Evolutionary conservation across 2,797 vertebrate species (phyloP), one percentile per base, ranked within the genome.

Genomic region (Cossypha niveicapilla): DNA sequence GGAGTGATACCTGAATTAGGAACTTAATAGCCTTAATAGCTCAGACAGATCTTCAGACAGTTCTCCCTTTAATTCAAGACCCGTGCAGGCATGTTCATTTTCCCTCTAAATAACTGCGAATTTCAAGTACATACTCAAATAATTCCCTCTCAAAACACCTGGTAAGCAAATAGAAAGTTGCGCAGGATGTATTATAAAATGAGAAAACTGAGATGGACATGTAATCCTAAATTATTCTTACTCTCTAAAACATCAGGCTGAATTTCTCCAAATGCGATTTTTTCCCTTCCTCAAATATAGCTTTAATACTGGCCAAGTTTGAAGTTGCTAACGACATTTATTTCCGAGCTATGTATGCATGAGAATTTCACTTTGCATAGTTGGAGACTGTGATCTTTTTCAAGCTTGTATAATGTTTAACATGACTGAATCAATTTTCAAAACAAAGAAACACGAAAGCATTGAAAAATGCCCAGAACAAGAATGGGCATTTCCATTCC

Each of bases 281-380:
- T 91, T 81, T 3, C 1, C 28, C 19, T 66, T 93, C 45, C 78
- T 92, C 62, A 89, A 94, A 93, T 84, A 92, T 77, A 86, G 78
- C 84, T 96, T 93, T 95, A 95, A 95, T 95, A 86, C 65, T 68
- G 72, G 39, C 50, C 72, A 92, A 83, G 78, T 91, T 83, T 95
- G 88, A 91, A 86, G 86, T 95, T 86, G 63, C 66, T 95, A 93
- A 93, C 58, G 75, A 89, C 65, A 95, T 95, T 95, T 87, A 82
- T 87, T 96, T 93, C 42, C 88, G 65, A 93, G 57, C 86, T 83
- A 47, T 87, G 68, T 62, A 67, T 47, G 72, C 85, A 86, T 79
- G 77, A 82, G 90, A 87, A 94, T 85, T 94, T 93, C 39, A n/a
- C 81, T 95, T 89, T 71, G 61, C 75, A 48, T 74, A 58, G 74